Conservation (phyloP, 2,888 invertebrate species). For the Epistrophe eligans region DNA sequence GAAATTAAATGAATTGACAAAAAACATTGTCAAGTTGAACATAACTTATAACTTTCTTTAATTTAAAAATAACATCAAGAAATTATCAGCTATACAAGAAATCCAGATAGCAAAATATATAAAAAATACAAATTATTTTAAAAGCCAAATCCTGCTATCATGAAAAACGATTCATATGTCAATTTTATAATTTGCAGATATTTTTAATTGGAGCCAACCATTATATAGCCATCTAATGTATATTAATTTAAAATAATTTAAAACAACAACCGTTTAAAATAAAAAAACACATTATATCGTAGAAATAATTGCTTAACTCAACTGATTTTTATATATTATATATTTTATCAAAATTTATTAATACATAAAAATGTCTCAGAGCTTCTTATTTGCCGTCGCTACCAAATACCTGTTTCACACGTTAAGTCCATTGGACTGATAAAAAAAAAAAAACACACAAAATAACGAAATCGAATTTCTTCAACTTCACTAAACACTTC, state of each 20-base stretch:
- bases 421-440: constrained; percentile 32
- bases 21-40: no score
- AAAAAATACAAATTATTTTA: not conserved
- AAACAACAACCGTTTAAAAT: not conserved
- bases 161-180: not conserved
- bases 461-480: constrained; percentile 23
- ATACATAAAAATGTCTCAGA: constrained; percentile 1
- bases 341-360: constrained; percentile 28
- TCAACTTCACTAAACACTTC: constrained; percentile 62
- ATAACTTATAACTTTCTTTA: no score
- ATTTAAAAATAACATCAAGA: no score
- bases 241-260: not conserved
- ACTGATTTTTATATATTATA: not conserved
- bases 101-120: no score
- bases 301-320: not conserved
- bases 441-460: not conserved
- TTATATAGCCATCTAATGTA: not conserved
- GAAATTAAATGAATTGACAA: no score
- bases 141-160: not conserved
- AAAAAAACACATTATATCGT: not conserved
- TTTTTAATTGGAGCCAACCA: not conserved
- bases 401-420: constrained; percentile 61
- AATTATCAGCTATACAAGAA: no score
- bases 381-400: constrained; percentile 44
- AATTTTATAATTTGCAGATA: not conserved